A percentile compares a stretch with the other conserved stretches of the same genome.
phyloP scores from a whole-genome alignment of 2,113 vertebrate species.

The Chaetura pelagica region DNA sequence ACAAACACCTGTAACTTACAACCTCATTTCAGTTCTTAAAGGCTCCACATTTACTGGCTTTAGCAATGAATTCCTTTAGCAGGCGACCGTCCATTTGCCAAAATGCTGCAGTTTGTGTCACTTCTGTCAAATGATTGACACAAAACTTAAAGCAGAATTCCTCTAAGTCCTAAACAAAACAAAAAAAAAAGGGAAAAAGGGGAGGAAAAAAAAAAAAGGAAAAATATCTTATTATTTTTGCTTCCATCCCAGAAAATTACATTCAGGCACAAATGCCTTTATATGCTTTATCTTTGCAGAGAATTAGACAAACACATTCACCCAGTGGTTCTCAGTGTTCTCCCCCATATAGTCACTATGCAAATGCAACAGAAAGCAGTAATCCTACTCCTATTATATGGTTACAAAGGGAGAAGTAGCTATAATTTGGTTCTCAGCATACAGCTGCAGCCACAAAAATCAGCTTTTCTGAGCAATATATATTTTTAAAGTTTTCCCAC shows the following conservation, averaged over 20 bases:
- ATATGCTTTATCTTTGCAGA: not conserved
- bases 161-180: conserved; percentile 89
- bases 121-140: conserved; percentile 96
- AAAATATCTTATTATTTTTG: conserved; percentile 43
- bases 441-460: not conserved
- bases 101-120: conserved; percentile 95
- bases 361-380: not conserved
- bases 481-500: not conserved
- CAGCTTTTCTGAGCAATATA: not conserved
- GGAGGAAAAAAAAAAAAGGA: not conserved
- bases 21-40: conserved; percentile 91
- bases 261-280: not conserved
- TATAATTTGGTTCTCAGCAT: not conserved
- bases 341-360: not conserved
- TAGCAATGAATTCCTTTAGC: conserved; percentile 96
- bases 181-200: not conserved
- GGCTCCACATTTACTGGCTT: conserved; percentile 95
- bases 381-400: not conserved
- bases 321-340: not conserved
- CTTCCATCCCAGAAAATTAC: not conserved
- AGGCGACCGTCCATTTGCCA: conserved; percentile 95
- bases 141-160: conserved; percentile 99
- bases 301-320: not conserved
- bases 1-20: not conserved
- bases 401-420: not conserved